These are phyloP conservation scores for Clarias batrachus DNA, from an alignment of 2,113 vertebrate species.

Conservation along the genomic window DNA sequence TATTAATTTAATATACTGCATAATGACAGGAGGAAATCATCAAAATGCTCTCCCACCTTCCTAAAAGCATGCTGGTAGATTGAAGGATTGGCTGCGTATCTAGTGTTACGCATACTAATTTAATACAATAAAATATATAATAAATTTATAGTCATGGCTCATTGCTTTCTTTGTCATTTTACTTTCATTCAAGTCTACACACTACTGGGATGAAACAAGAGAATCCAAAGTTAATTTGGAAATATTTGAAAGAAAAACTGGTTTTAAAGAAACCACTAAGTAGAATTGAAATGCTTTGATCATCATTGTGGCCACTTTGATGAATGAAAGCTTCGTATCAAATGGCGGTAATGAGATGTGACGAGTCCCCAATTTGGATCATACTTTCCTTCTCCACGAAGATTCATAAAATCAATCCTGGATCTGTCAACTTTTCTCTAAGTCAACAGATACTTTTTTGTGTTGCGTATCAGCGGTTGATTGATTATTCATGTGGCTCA, in stretches of 20 bases:
- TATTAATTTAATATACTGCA: neutral
- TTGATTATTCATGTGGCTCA: neutral
- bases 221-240: neutral
- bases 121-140: neutral
- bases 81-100: neutral
- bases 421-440: neutral
- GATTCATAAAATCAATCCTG: neutral
- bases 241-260: neutral
- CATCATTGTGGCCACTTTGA: neutral
- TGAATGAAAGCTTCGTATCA: neutral
- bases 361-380: neutral
- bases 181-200: neutral
- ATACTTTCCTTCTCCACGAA: neutral
- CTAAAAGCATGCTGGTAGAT: neutral
- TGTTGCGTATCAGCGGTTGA: neutral
- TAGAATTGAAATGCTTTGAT: neutral
- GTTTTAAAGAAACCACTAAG: neutral
- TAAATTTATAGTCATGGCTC: neutral
- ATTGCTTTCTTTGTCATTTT: neutral
- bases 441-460: neutral
- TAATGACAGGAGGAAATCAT: neutral
- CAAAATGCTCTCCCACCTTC: neutral
- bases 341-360: constrained; percentile 1
- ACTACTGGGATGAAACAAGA: neutral
- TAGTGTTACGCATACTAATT: too few relatives aligned